Evolutionary conservation across 2,113 vertebrate genomes (phyloP).

Genomic region (Ellobius talpinus): DNA sequence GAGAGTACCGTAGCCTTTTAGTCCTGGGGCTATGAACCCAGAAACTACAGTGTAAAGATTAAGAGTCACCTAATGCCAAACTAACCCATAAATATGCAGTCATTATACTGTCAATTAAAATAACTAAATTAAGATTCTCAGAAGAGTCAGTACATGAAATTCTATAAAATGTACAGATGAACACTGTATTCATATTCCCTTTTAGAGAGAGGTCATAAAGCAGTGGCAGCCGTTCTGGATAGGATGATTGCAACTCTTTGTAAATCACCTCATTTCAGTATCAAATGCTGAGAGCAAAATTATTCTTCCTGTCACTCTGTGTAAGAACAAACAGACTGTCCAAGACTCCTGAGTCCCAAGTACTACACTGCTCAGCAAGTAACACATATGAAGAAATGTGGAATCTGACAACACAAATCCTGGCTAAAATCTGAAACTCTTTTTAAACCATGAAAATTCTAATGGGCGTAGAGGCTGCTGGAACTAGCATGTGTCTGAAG

Average conservation of each 20-base stretch:
- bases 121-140: neutral
- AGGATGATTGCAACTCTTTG: neutral
- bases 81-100: neutral
- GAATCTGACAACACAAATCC: neutral
- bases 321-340: neutral
- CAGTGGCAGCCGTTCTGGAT: neutral
- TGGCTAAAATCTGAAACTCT: neutral
- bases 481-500: neutral
- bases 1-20: neutral
- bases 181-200: neutral
- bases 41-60: neutral
- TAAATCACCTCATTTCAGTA: neutral
- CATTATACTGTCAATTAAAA: neutral
- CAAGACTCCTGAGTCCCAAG: neutral
- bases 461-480: neutral
- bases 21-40: neutral
- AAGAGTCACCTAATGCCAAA: neutral
- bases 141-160: neutral
- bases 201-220: neutral
- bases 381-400: neutral
- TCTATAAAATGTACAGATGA: neutral
- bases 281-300: neutral
- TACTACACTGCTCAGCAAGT: neutral
- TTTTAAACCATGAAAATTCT: neutral
- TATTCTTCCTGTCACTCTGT: neutral